Percentiles rank a stretch among this genome's conserved stretches.
Evolutionary conservation across 2,888 invertebrate genomes (phyloP).

Genomic region (Leptinotarsa peninsularis): DNA sequence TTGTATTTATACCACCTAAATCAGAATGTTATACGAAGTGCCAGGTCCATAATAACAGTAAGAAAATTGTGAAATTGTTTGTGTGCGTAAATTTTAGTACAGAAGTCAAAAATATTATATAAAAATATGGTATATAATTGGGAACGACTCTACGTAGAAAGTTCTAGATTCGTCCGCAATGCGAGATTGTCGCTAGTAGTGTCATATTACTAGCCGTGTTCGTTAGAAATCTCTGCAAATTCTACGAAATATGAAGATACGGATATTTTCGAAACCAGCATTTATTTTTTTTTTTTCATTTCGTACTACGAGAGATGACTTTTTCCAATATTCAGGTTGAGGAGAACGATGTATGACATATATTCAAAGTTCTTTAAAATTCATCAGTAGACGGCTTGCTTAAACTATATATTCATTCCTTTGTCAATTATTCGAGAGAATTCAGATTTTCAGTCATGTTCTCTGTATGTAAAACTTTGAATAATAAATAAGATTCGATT

Average conservation of each 20-base stretch:
- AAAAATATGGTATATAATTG: slow-evolving; percentile 61
- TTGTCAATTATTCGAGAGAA: too few relatives aligned
- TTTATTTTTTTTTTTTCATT: neutral
- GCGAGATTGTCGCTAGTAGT: slow-evolving; percentile 63
- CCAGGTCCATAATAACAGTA: slow-evolving; percentile 61
- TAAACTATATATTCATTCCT: too few relatives aligned
- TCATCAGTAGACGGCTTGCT: too few relatives aligned
- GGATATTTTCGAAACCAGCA: slow-evolving; percentile 45
- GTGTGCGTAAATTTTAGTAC: slow-evolving; percentile 67
- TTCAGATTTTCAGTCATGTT: too few relatives aligned
- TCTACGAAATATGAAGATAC: slow-evolving; percentile 48
- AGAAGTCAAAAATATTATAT: slow-evolving; percentile 65
- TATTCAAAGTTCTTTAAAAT: too few relatives aligned
- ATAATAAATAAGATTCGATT: too few relatives aligned
- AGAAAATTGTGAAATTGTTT: slow-evolving; percentile 63
- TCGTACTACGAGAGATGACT: neutral
- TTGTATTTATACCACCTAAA: slow-evolving; percentile 16
- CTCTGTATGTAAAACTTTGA: too few relatives aligned
- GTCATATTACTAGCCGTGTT: slow-evolving; percentile 66
- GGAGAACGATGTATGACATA: neutral
- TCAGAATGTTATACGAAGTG: slow-evolving; percentile 42
- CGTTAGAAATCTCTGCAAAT: slow-evolving; percentile 64
- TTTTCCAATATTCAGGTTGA: neutral
- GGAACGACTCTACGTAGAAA: slow-evolving; percentile 63
- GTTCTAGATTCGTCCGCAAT: slow-evolving; percentile 64